phyloP scores from a whole-genome alignment of 2,797 vertebrate species.

The Xiphophorus birchmanni region DNA sequence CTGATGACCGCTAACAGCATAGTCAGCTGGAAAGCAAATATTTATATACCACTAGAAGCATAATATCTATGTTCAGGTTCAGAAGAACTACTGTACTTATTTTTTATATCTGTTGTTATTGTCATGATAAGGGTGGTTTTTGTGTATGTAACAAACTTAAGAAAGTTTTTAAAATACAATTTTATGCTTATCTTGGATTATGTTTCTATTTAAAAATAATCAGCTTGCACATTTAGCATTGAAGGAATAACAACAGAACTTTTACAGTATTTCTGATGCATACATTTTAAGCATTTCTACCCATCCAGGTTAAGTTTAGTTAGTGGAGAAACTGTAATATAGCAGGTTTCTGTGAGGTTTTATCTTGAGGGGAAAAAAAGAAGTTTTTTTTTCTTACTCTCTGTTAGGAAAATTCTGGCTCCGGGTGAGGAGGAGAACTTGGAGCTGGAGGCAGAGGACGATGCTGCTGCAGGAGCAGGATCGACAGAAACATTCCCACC shows the following conservation, averaged over 20 bases:
- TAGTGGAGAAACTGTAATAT: neutral
- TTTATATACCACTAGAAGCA: neutral
- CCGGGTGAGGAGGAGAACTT: conserved; percentile 98
- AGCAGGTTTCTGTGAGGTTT: neutral
- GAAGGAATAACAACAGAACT: neutral
- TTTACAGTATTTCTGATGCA: neutral
- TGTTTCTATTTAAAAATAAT: neutral
- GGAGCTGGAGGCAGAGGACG: conserved; percentile 94
- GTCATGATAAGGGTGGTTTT: neutral
- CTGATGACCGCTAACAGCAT: neutral
- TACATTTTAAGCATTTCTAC: neutral
- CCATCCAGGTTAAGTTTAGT: neutral
- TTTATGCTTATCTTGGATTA: neutral
- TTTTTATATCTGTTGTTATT: neutral
- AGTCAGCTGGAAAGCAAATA: neutral
- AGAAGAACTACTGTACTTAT: neutral
- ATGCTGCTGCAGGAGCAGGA: conserved; percentile 87
- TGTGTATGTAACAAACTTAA: neutral
- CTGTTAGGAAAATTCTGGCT: conserved; percentile 92
- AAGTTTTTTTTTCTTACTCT: neutral
- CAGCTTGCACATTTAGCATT: neutral
- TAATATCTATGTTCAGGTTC: neutral
- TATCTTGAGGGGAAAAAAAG: neutral
- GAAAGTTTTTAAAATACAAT: neutral
- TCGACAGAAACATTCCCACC: conserved; percentile 86